Evolutionary conservation across 2,797 vertebrate genomes (phyloP), one percentile per base, ranked within the genome.

Genomic region (Anas capensis): DNA sequence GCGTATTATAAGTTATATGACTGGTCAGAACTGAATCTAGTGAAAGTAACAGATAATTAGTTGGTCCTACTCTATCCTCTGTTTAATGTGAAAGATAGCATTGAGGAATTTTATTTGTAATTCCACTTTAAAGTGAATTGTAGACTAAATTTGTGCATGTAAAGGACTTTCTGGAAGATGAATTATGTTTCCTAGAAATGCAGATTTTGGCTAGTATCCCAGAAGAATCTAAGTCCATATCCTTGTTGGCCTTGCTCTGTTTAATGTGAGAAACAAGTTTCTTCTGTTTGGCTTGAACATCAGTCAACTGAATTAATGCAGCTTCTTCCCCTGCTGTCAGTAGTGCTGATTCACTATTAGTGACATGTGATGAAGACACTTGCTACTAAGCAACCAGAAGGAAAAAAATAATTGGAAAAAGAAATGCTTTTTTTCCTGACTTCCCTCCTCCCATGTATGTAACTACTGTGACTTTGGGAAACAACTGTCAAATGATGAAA

Each of bases 381-480:
- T 83, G 68, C 82, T 75, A 64, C 42, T 40, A 54, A 70, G 54
- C 20, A 82, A 70, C 21, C 17, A 83, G 49, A 80, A 58, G 21
- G 48, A 5, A 21, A 73, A 36, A n/a, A 56, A 38, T 3, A 54
- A 24, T 6, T 14, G 42, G 21, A 53, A 70, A 68, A 65, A 36
- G 0, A 82, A 44, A 58, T 2, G 6, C 0, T 14, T 31, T 33
- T 34, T 34, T 73, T 48, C 34, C 31, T 15, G 18, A 10, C 29
- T 26, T 31, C 29, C 20, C 15, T 15, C 17, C 14, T 23, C 5
- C 34, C 8, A 11, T 7, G 13, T 2, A 11, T 72, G 66, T 85
- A 48, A 53, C 21, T 87, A 5, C 36, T 49, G 14, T 76, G 66
- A 85, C 33, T 83, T 71, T 15, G 58, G 66, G 24, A 83, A 80